phyloP scores from a whole-genome alignment of 2,888 invertebrate species.

The Patella ulyssiponensis region DNA sequence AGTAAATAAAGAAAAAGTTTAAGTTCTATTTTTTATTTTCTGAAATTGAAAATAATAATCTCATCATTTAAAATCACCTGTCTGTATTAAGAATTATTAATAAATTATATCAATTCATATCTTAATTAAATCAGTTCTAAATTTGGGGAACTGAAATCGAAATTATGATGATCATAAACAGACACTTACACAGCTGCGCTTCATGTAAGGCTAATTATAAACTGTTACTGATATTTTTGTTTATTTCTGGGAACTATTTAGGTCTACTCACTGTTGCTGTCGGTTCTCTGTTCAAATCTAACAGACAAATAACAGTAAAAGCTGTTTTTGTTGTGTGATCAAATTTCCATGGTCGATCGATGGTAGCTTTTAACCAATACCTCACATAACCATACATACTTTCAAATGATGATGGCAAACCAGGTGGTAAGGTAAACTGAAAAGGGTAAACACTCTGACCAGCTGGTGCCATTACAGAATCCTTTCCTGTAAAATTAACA shows the following conservation, averaged over 20 bases:
- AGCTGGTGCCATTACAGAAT: slow-evolving; percentile 75
- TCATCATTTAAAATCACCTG: neutral
- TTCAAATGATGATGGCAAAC: slow-evolving; percentile 66
- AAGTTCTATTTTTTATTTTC: slow-evolving; percentile 6
- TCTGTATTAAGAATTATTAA: neutral
- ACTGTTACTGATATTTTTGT: slow-evolving; percentile 9
- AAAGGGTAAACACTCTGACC: slow-evolving; percentile 86
- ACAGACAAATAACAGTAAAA: slow-evolving; percentile 85
- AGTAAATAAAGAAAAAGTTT: neutral
- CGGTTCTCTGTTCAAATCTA: slow-evolving; percentile 81
- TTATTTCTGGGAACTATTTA: neutral
- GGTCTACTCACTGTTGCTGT: slow-evolving; percentile 42
- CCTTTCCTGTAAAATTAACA: slow-evolving; percentile 26
- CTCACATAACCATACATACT: slow-evolving; percentile 78
- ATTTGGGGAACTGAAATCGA: too few relatives aligned
- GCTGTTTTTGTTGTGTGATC: slow-evolving; percentile 87
- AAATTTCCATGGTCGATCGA: slow-evolving; percentile 87
- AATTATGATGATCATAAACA: too few relatives aligned
- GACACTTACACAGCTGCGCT: too few relatives aligned
- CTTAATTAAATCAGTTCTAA: too few relatives aligned
- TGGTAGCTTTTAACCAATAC: slow-evolving; percentile 84
- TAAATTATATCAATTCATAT: neutral
- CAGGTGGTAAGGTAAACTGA: slow-evolving; percentile 80
- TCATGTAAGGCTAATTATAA: neutral
- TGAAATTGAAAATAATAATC: slow-evolving; percentile 10